These are phyloP conservation scores for Brachynemurus nebulosus DNA, from an alignment of 2,888 invertebrate genomes.

Conservation along the genomic window DNA sequence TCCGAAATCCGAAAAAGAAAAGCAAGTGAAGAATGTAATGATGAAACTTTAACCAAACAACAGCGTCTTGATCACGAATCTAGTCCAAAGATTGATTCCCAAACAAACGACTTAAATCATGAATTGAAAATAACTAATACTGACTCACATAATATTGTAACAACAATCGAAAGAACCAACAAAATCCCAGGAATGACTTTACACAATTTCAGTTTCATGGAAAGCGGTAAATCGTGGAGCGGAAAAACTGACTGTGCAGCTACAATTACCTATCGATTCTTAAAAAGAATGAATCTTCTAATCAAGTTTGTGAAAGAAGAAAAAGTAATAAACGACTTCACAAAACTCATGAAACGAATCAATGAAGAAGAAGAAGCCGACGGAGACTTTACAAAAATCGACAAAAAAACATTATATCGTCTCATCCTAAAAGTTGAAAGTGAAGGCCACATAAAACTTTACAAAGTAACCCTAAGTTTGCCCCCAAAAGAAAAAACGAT, in stretches of 20 bases:
- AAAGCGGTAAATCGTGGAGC: neutral
- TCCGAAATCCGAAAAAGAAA: too few species aligned
- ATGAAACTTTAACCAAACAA: neutral
- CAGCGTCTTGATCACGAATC: neutral
- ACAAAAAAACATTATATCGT: constrained; percentile 48
- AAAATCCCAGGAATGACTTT: neutral
- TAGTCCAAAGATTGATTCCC: too few species aligned
- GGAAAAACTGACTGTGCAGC: neutral
- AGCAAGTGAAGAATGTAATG: too few species aligned
- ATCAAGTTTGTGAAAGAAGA: constrained; percentile 42
- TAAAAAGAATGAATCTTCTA: constrained; percentile 46
- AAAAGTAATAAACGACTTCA: constrained; percentile 41
- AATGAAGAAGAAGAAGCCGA: constrained; percentile 39
- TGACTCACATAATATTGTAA: neutral
- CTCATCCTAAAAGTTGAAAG: constrained; percentile 41
- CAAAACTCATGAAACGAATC: constrained; percentile 37
- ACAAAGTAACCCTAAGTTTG: constrained; percentile 34
- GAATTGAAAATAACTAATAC: neutral
- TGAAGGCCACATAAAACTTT: constrained; percentile 41
- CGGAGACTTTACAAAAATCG: constrained; percentile 40
- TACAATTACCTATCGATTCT: constrained; percentile 30
- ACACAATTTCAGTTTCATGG: neutral
- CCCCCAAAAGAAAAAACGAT: constrained; percentile 32
- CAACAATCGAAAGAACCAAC: neutral
- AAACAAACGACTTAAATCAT: too few species aligned